phyloP scores from a whole-genome alignment of 2,888 invertebrate species.

The Eristalis pertinax region DNA sequence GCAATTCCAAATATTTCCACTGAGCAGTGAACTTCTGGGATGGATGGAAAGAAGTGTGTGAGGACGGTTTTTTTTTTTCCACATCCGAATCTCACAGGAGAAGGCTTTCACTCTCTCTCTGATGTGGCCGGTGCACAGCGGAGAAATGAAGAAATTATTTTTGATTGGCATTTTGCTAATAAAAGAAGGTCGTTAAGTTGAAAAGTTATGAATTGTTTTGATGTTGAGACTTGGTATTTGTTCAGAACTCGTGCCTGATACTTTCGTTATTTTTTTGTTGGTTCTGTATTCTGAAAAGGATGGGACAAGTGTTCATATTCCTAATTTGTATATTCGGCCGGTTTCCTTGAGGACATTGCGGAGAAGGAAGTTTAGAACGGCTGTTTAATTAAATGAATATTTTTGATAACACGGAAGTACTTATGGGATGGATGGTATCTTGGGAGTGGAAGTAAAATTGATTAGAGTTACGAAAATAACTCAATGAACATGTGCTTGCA shows the following conservation, averaged over 20 bases:
- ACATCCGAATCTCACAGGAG: constrained; percentile 33
- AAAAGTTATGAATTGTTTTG: constrained; percentile 72
- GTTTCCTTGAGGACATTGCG: background rate
- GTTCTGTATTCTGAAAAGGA: background rate
- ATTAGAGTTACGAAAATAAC: background rate
- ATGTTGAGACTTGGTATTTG: constrained; percentile 70
- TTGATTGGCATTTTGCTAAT: constrained; percentile 72
- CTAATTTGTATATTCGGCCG: constrained; percentile 36
- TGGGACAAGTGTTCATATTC: constrained; percentile 18
- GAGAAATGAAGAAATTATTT: constrained; percentile 69
- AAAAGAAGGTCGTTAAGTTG: constrained; percentile 71
- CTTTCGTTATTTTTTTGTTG: constrained; percentile 7
- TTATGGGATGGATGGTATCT: background rate
- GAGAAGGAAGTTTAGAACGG: constrained; percentile 15
- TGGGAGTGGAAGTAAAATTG: background rate
- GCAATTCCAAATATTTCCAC: constrained; percentile 68
- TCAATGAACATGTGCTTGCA: too few species aligned
- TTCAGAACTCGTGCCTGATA: constrained; percentile 37
- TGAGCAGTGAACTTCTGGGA: constrained; percentile 23
- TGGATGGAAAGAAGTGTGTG: constrained; percentile 7
- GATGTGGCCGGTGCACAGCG: constrained; percentile 38
- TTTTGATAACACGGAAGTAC: background rate
- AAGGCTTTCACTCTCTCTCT: constrained; percentile 61
- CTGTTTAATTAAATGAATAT: constrained; percentile 34
- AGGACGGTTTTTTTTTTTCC: constrained; percentile 12